A percentile compares a stretch with the other conserved stretches of the same genome.
phyloP scores from a whole-genome alignment of 2,888 invertebrate genomes.

The Nowickia ferox region DNA sequence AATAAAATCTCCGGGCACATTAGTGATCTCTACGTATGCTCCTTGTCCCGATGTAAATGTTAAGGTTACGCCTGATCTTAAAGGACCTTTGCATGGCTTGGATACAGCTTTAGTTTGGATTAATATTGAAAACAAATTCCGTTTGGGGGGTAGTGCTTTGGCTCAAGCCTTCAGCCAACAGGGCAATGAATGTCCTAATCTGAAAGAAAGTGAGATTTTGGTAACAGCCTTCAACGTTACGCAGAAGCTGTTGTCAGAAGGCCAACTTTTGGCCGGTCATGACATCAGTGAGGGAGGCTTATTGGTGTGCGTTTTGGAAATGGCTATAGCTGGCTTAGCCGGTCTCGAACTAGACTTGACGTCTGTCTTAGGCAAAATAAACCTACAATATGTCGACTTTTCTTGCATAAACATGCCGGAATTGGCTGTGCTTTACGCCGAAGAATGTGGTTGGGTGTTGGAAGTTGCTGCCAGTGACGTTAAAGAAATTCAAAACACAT shows the following conservation, averaged over 20 bases:
- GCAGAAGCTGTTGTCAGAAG: slow-evolving; percentile 90
- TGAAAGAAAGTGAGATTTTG: slow-evolving; percentile 88
- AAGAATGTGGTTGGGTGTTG: slow-evolving; percentile 93
- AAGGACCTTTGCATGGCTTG: slow-evolving; percentile 86
- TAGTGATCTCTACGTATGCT: slow-evolving; percentile 98
- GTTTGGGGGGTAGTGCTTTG: slow-evolving; percentile 95
- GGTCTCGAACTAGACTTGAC: slow-evolving; percentile 88
- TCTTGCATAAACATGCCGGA: slow-evolving; percentile 82
- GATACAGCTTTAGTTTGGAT: slow-evolving; percentile 90
- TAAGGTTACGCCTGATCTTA: slow-evolving; percentile 95
- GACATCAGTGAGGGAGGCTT: slow-evolving; percentile 99
- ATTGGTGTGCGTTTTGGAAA: slow-evolving; percentile 94
- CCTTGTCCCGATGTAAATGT: slow-evolving; percentile 95
- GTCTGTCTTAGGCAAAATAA: slow-evolving; percentile 81
- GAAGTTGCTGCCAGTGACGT: slow-evolving; percentile 87
- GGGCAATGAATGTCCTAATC: slow-evolving; percentile 91
- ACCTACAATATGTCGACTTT: slow-evolving; percentile 69
- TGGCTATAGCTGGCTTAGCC: slow-evolving; percentile 96
- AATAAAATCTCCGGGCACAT: slow-evolving; percentile 92
- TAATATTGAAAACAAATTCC: slow-evolving; percentile 89
- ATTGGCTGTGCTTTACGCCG: slow-evolving; percentile 90
- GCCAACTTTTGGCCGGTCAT: slow-evolving; percentile 89
- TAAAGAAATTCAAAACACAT: slow-evolving; percentile 86
- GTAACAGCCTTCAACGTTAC: slow-evolving; percentile 91
- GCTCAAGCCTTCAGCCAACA: slow-evolving; percentile 95